Base-by-base conservation (phyloP, 2,888 invertebrate species). In the Alsophila aescularia region DNA sequence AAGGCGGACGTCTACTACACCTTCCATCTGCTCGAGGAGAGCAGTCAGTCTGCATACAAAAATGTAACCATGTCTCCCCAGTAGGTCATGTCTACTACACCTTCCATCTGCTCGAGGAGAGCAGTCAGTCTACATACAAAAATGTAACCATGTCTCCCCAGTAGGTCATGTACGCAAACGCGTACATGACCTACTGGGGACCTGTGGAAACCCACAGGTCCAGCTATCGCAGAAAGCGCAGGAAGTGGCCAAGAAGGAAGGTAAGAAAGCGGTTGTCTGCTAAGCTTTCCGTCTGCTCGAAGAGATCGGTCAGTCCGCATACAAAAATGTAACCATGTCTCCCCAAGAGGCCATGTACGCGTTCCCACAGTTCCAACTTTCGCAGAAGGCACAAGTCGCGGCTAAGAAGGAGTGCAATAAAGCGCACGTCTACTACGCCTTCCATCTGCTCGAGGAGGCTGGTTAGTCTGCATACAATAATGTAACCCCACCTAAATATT, bases 11-110 rank as follows among this genome's bases (percentile, higher is more conserved):
- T 94, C 0, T 98, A 97, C 88, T 99, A 99, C 88, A 98, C 98
- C 21, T 98, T 96, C 87, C 93, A 95, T 65, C 91, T 99, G 57
- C 93, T 99, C 36, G 99, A 99, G 89, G 93, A 94, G 53, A 96
- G 96, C 0, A 95, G 95, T 93, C 24, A 8, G 24, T 24, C 5
- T 18, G n/a, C n/a, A n/a, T n/a, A n/a, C n/a, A n/a, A n/a, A n/a
- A n/a, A n/a, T 5, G 18, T 18, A 18, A 18, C 18, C 5, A 5
- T 18, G 18, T 18, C 18, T 18, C 18, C 73, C 1, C 32, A 96
- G 95, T 95, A 99, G 12, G 98, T 99, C 4, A 99, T 99, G 99
- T n/a, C n/a, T n/a, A n/a, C n/a, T 99, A 99, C 85, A 98, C 98
- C 56, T 99, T 99, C 87, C 93, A 95, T 65, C 91, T 99, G 57